phyloP scores from a whole-genome alignment of 2,888 invertebrate genomes.

The Caenorhabditis wallacei region DNA sequence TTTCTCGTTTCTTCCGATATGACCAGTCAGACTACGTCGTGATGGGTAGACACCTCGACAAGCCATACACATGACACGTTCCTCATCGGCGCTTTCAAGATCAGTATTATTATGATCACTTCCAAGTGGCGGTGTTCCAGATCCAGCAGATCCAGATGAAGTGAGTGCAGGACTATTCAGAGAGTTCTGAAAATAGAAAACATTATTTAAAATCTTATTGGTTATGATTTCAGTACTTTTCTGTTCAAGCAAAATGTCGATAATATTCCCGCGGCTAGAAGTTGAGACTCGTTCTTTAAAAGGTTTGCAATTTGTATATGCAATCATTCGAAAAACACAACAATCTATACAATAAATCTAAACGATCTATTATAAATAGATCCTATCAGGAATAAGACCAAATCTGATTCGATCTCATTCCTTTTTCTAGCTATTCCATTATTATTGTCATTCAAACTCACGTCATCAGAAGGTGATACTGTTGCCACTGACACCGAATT shows the following conservation, averaged over 20 bases:
- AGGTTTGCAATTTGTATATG: conserved; percentile 19
- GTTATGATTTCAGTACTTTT: conserved; percentile 22
- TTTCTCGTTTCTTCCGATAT: conserved; percentile 81
- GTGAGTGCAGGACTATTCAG: conserved; percentile 61
- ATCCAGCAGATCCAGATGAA: conserved; percentile 61
- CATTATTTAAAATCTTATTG: not conserved
- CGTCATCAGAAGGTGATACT: conserved; percentile 61
- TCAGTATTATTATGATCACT: conserved; percentile 49
- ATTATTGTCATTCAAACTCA: conserved; percentile 17
- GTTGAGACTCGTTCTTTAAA: conserved; percentile 33
- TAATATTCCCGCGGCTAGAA: conserved; percentile 32
- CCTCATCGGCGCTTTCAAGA: conserved; percentile 68
- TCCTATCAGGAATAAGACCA: not conserved
- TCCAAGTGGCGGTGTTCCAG: conserved; percentile 59
- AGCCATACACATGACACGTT: conserved; percentile 78
- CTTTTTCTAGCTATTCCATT: conserved; percentile 3
- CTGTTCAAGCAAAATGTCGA: conserved; percentile 24
- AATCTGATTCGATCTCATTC: conserved; percentile 1
- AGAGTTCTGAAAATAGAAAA: conserved; percentile 43
- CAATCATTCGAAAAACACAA: conserved; percentile 22
- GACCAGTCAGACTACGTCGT: conserved; percentile 77
- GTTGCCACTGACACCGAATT: conserved; percentile 39
- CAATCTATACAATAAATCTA: conserved; percentile 12
- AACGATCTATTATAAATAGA: conserved; percentile 30
- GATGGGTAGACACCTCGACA: conserved; percentile 80